Percentiles rank a stretch among this genome's conserved stretches.
phyloP scores from a whole-genome alignment of 2,888 invertebrate species.

The Apoda limacodes region DNA sequence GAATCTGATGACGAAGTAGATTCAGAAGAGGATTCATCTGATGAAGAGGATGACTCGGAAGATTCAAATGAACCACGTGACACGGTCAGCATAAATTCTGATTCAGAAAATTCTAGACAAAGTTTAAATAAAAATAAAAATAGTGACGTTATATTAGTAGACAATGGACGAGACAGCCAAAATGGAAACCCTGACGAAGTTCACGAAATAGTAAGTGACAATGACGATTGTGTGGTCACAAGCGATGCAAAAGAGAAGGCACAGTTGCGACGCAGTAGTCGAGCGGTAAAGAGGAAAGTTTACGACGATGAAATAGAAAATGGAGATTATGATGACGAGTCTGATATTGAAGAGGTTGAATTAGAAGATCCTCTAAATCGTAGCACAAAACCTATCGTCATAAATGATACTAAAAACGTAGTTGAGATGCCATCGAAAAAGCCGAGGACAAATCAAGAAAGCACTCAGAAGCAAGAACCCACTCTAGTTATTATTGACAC shows the following conservation, averaged over 20 bases:
- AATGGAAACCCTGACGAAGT: conserved; percentile 41
- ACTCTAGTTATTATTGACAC: conserved; percentile 85
- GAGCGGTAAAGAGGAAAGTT: conserved; percentile 63
- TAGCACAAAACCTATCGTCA: conserved; percentile 64
- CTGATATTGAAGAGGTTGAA: conserved; percentile 74
- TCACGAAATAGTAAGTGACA: conserved; percentile 52
- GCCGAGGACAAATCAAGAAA: conserved; percentile 26
- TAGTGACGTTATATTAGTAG: conserved; percentile 33
- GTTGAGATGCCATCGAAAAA: conserved; percentile 76
- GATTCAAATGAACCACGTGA: conserved; percentile 32
- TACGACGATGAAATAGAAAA: conserved; percentile 66
- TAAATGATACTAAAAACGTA: conserved; percentile 78
- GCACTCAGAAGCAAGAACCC: conserved; percentile 73
- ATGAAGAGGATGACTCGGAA: conserved; percentile 30
- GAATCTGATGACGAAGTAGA: conserved; percentile 31
- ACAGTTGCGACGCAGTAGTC: conserved; percentile 40
- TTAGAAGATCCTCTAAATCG: conserved; percentile 66
- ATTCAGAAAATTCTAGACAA: conserved; percentile 39
- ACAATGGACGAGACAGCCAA: conserved; percentile 30
- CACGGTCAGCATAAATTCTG: conserved; percentile 50
- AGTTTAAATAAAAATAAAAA: conserved; percentile 26
- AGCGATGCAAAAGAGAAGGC: conserved; percentile 27
- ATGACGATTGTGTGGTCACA: conserved; percentile 55
- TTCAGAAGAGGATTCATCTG: conserved; percentile 25
- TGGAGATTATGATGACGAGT: conserved; percentile 68